These are phyloP conservation scores for Lates japonicus DNA, from an alignment of 2,797 vertebrate species.

Conservation along the genomic window DNA sequence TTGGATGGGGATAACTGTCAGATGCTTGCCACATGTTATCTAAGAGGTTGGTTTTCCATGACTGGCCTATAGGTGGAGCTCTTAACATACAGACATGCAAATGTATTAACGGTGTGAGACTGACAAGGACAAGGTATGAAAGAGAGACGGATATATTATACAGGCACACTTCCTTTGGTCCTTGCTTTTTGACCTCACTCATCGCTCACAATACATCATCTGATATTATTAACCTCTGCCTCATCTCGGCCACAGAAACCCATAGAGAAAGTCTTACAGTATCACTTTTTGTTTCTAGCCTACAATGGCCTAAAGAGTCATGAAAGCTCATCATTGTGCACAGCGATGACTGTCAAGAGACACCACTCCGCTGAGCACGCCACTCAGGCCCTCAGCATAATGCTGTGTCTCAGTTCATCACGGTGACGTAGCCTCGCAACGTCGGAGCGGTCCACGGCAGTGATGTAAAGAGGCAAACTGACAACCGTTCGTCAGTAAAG, in stretches of 20 bases:
- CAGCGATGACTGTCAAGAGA: conserved; percentile 26
- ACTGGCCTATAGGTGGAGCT: conserved; percentile 43
- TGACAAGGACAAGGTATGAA: neutral
- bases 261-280: conserved; percentile 13
- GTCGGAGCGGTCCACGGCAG: neutral
- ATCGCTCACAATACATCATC: conserved; percentile 32
- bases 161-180: conserved; percentile 16
- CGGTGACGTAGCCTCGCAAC: conserved; percentile 39
- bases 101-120: neutral
- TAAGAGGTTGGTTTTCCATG: neutral
- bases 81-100: neutral
- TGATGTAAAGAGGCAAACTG: conserved; percentile 33
- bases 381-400: conserved; percentile 43
- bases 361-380: conserved; percentile 27
- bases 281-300: conserved; percentile 42
- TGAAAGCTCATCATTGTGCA: conserved; percentile 70
- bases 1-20: neutral
- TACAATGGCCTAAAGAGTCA: conserved; percentile 29
- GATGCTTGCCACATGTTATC: conserved; percentile 6
- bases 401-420: conserved; percentile 30
- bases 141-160: conserved; percentile 11
- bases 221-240: conserved; percentile 3
- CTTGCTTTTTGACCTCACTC: conserved; percentile 13
- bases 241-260: conserved; percentile 11
- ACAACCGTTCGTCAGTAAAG: conserved; percentile 33